phyloP scores from a whole-genome alignment of 2,888 invertebrate species.

The Orchesella flavescens region DNA sequence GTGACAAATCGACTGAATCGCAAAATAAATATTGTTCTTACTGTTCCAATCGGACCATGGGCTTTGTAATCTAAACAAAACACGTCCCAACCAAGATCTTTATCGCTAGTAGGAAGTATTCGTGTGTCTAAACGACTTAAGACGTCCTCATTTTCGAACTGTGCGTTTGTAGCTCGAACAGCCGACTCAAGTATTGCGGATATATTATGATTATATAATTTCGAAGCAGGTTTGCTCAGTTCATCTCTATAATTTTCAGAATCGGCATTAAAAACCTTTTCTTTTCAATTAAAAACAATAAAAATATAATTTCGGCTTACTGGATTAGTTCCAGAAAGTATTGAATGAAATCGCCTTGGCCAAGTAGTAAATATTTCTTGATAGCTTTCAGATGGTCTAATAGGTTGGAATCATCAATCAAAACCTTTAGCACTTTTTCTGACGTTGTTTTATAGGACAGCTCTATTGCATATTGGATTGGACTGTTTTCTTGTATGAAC shows the following conservation, averaged over 20 bases:
- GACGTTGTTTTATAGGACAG: slow-evolving; percentile 91
- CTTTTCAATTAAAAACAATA: neutral
- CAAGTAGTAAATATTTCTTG: slow-evolving; percentile 90
- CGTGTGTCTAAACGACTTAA: slow-evolving; percentile 90
- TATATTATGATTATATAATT: slow-evolving; percentile 90
- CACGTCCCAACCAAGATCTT: slow-evolving; percentile 92
- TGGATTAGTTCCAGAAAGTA: slow-evolving; percentile 93
- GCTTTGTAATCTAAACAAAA: slow-evolving; percentile 90
- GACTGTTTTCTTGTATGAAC: slow-evolving; percentile 82
- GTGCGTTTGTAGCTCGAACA: slow-evolving; percentile 92
- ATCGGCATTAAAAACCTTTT: neutral
- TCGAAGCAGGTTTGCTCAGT: slow-evolving; percentile 88
- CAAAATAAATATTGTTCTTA: slow-evolving; percentile 74
- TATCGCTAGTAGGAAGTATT: slow-evolving; percentile 79
- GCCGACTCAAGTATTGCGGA: slow-evolving; percentile 89
- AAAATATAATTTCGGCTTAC: slow-evolving; percentile 77
- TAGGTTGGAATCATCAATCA: slow-evolving; percentile 90
- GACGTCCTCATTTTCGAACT: slow-evolving; percentile 93
- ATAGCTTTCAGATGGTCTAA: slow-evolving; percentile 93
- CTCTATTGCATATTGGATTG: slow-evolving; percentile 87
- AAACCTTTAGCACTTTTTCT: slow-evolving; percentile 86
- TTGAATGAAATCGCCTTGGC: slow-evolving; percentile 96
- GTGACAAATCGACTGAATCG: neutral
- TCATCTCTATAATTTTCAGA: slow-evolving; percentile 80
- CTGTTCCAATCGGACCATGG: slow-evolving; percentile 90